phyloP scores from a whole-genome alignment of 64 coral and sea anemone species.

The Montipora cactus region DNA sequence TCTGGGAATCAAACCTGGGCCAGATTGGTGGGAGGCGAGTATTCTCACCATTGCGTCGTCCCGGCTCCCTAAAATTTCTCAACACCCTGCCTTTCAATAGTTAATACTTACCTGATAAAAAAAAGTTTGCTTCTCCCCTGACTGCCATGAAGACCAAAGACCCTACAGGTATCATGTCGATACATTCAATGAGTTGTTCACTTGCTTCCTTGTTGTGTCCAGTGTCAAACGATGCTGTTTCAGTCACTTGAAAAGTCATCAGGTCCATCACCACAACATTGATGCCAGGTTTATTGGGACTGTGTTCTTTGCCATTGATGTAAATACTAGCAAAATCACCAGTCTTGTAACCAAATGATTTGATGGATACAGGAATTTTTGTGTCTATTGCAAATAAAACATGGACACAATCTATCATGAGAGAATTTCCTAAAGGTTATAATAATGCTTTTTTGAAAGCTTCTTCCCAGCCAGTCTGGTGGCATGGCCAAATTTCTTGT shows the following conservation, averaged over 20 bases:
- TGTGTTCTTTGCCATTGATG: slow-evolving; percentile 84
- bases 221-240: slow-evolving; percentile 85
- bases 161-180: slow-evolving; percentile 73
- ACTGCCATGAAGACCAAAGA: slow-evolving; percentile 80
- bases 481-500: too few species aligned
- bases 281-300: slow-evolving; percentile 81
- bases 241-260: slow-evolving; percentile 76
- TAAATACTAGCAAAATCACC: slow-evolving; percentile 79
- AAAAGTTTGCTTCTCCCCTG: slow-evolving; percentile 91
- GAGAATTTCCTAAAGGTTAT: too few species aligned
- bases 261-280: slow-evolving; percentile 94
- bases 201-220: slow-evolving; percentile 76
- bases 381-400: slow-evolving; percentile 61
- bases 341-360: slow-evolving; percentile 62
- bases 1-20: too few species aligned
- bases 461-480: too few species aligned
- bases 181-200: slow-evolving; percentile 70
- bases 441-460: too few species aligned
- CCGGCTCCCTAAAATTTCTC: not conserved
- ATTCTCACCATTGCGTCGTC: too few species aligned
- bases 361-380: slow-evolving; percentile 72
- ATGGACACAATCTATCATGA: too few species aligned
- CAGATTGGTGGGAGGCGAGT: too few species aligned
- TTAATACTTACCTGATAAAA: slow-evolving; percentile 75
- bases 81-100: not conserved